These are phyloP conservation scores for Papilio polyxenes DNA, from an alignment of 1,140 invertebrate species.

Conservation along the genomic window DNA sequence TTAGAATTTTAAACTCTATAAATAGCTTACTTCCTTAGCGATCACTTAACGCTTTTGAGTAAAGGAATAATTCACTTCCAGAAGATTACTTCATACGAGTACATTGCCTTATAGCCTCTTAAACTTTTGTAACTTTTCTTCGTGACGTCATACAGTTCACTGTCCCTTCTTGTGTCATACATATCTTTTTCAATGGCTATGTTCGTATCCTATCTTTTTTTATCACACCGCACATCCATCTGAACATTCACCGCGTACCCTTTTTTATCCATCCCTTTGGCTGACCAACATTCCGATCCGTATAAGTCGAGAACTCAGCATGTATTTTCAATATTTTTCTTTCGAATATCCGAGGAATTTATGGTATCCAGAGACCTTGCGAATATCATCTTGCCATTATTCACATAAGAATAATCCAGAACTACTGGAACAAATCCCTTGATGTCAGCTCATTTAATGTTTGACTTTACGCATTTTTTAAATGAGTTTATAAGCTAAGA, in stretches of 20 bases:
- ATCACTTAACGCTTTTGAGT: too few species aligned
- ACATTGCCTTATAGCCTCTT: neutral
- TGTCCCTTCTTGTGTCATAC: constrained; percentile 6
- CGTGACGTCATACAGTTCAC: neutral
- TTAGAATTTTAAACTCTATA: too few species aligned
- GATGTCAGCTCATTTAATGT: too few species aligned
- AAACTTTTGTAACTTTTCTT: neutral
- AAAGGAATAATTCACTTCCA: neutral
- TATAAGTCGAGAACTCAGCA: constrained; percentile 12
- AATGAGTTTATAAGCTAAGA: too few species aligned
- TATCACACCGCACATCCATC: constrained; percentile 17
- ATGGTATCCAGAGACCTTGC: neutral
- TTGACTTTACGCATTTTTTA: too few species aligned
- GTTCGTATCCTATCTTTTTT: constrained; percentile 6
- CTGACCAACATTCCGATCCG: constrained; percentile 13
- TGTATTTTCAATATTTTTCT: constrained; percentile 12
- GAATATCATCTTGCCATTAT: neutral
- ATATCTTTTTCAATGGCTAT: constrained; percentile 9
- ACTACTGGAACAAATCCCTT: neutral
- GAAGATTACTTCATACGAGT: neutral
- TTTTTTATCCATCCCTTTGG: constrained; percentile 18
- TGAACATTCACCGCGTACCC: constrained; percentile 16
- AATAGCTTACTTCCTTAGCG: too few species aligned
- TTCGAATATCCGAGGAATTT: neutral
- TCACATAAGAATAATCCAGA: neutral